Conservation (phyloP, 2,888 invertebrate genomes). For the Azorinus chamasolen region DNA sequence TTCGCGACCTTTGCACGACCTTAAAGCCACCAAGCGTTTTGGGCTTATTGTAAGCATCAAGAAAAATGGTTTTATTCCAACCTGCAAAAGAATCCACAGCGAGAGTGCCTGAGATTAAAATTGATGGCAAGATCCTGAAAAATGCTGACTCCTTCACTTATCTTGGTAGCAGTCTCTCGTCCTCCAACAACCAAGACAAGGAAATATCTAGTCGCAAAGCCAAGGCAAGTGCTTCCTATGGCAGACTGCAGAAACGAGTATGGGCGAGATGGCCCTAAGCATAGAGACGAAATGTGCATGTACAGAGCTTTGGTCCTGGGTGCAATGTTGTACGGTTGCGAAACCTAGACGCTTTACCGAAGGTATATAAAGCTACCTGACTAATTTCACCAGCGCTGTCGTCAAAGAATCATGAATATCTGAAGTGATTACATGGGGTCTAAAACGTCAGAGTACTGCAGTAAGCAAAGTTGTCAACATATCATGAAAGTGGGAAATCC, state of each 20-base stretch:
- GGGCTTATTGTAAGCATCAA: too few relatives aligned
- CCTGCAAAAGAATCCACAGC: background rate
- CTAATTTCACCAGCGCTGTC: too few relatives aligned
- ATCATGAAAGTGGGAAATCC: too few relatives aligned
- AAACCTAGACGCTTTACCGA: background rate
- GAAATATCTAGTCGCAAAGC: background rate
- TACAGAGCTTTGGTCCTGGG: background rate
- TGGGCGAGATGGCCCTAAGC: background rate
- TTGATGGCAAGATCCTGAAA: background rate
- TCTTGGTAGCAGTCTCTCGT: too few relatives aligned
- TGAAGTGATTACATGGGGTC: too few relatives aligned
- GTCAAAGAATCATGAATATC: too few relatives aligned
- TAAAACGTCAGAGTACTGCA: too few relatives aligned
- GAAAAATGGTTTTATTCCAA: too few relatives aligned
- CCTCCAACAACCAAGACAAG: background rate
- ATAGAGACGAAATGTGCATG: background rate
- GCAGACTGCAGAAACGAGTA: background rate
- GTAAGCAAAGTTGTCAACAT: too few relatives aligned
- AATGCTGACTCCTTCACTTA: background rate
- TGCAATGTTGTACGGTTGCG: background rate
- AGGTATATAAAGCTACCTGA: too few relatives aligned
- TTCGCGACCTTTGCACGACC: background rate
- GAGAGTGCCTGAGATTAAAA: too few relatives aligned
- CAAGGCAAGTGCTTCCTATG: background rate
- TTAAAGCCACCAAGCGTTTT: too few relatives aligned